Conservation (phyloP, 2,797 vertebrate genomes). For the Meda fulgida region DNA sequence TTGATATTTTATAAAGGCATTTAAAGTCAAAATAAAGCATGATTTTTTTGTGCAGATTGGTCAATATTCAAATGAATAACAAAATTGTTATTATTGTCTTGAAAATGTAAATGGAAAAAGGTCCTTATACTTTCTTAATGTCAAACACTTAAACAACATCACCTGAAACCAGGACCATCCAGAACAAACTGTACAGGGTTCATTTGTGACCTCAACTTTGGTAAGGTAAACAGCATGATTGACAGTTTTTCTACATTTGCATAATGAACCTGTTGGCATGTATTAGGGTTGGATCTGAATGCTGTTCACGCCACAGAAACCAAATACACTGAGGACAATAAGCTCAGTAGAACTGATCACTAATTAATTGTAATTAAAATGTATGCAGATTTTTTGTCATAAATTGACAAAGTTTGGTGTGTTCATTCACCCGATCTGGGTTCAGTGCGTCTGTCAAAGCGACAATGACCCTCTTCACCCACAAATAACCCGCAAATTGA, state of each 20-base stretch:
- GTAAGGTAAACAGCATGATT: not conserved
- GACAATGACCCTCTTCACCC: conserved; percentile 57
- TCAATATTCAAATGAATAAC: too few species aligned
- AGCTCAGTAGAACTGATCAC: conserved; percentile 27
- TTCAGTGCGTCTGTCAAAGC: conserved; percentile 61
- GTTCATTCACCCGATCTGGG: conserved; percentile 63
- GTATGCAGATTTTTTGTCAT: conserved; percentile 31
- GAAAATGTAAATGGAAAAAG: not conserved
- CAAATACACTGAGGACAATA: conserved; percentile 17
- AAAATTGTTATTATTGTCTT: not conserved
- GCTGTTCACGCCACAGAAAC: not conserved
- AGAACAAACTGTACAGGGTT: too few species aligned
- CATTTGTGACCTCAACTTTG: too few species aligned
- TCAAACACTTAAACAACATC: not conserved
- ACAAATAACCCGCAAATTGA: conserved; percentile 37
- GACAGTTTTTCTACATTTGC: conserved; percentile 42
- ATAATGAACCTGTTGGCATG: conserved; percentile 47
- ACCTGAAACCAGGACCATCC: too few species aligned
- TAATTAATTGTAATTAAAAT: conserved; percentile 39
- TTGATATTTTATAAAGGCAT: too few species aligned
- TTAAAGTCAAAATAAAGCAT: too few species aligned
- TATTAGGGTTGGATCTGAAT: conserved; percentile 27
- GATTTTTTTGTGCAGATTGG: too few species aligned
- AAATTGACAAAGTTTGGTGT: conserved; percentile 52
- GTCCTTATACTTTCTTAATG: not conserved